These are phyloP conservation scores for Planococcus citri DNA, from an alignment of 1,140 invertebrate genomes.

Conservation along the genomic window DNA sequence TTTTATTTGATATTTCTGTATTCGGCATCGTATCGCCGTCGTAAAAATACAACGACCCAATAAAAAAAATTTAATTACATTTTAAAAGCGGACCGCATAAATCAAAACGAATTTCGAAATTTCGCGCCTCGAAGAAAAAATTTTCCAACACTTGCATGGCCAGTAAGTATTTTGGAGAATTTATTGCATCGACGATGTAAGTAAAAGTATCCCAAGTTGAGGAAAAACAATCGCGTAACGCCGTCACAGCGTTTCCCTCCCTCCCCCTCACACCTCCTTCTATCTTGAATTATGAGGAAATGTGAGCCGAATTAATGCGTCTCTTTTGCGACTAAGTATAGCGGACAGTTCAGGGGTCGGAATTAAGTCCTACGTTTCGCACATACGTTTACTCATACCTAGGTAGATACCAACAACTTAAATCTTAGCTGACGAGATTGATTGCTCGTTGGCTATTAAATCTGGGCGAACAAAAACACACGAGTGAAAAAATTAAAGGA, in stretches of 20 bases:
- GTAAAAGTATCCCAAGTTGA: background rate
- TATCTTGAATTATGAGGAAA: background rate
- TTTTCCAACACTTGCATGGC: background rate
- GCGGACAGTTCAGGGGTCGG: background rate
- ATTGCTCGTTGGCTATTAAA: background rate
- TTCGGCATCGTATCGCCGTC: too few species aligned
- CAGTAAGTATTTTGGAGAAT: background rate
- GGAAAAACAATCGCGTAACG: background rate
- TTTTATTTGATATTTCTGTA: too few species aligned
- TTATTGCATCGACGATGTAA: background rate
- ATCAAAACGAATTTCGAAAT: background rate
- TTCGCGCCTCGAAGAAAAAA: background rate
- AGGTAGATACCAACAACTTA: background rate
- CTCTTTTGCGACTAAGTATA: background rate
- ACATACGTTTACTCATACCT: too few species aligned
- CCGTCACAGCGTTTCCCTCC: too few species aligned
- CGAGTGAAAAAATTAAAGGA: too few species aligned
- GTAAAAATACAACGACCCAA: too few species aligned
- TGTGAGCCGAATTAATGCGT: background rate
- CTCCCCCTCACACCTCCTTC: too few species aligned
- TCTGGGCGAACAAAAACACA: too few species aligned
- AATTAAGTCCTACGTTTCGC: background rate
- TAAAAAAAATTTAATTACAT: background rate
- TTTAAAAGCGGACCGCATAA: background rate
- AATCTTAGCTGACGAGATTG: background rate